Conservation (phyloP, 1,140 invertebrate genomes). For the Triops cancriformis region DNA sequence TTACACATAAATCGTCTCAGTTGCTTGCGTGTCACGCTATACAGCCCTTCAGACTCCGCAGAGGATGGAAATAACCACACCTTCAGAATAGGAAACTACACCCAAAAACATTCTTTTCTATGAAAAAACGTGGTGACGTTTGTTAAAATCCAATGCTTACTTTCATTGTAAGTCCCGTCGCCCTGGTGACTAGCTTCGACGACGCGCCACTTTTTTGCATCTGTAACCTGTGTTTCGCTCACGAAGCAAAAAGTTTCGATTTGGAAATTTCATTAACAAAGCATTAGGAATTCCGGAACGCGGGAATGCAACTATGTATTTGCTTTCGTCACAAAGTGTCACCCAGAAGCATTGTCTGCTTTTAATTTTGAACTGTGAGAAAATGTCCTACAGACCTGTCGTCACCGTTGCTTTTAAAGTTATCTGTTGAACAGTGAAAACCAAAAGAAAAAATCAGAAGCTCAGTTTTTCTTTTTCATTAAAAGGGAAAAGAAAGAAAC, state of each 20-base stretch:
- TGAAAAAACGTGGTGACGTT: not conserved
- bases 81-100: not conserved
- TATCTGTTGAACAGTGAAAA: not conserved
- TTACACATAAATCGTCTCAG: not conserved
- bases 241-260: too few relatives aligned
- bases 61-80: constrained; percentile 1
- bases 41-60: not conserved
- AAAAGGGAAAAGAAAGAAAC: too few relatives aligned
- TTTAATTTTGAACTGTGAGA: not conserved
- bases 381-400: not conserved
- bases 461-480: too few relatives aligned
- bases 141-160: not conserved
- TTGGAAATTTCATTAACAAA: too few relatives aligned
- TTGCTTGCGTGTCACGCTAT: constrained; percentile 8
- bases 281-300: too few relatives aligned
- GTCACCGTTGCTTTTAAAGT: not conserved
- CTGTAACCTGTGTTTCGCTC: too few relatives aligned
- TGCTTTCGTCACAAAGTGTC: not conserved
- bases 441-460: too few relatives aligned
- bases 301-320: too few relatives aligned
- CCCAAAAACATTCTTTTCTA: not conserved
- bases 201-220: too few relatives aligned
- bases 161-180: too few relatives aligned
- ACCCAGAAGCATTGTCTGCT: not conserved
- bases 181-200: too few relatives aligned